Conservation (phyloP, 1,140 invertebrate species). For the Apocrypta bakeri region DNA sequence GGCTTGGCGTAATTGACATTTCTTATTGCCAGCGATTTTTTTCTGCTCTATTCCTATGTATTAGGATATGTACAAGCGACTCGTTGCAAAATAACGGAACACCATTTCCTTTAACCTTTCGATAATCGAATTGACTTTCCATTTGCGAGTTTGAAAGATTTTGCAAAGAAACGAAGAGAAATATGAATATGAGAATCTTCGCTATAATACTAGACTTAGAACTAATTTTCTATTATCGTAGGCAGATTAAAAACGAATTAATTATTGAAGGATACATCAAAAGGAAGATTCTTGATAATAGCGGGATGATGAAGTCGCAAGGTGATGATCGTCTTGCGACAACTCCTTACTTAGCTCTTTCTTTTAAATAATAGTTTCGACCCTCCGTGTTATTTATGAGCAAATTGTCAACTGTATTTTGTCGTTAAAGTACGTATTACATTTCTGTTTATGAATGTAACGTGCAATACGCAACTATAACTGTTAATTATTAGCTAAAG, state of each 20-base stretch:
- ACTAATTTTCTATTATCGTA: conserved; percentile 34
- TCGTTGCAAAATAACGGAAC: conserved; percentile 34
- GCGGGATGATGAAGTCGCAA: neutral
- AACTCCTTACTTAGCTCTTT: too few relatives aligned
- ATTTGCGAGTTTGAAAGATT: too few relatives aligned
- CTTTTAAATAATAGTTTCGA: neutral
- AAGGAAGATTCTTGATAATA: conserved; percentile 25
- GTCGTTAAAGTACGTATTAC: neutral
- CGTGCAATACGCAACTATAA: too few relatives aligned
- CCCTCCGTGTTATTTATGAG: too few relatives aligned
- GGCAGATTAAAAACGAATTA: conserved; percentile 15
- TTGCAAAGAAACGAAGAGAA: neutral
- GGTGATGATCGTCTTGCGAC: neutral
- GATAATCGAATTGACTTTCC: conserved; percentile 3
- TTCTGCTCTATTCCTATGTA: neutral
- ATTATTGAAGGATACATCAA: conserved; percentile 1
- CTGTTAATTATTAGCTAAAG: too few relatives aligned
- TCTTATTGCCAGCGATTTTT: conserved; percentile 27
- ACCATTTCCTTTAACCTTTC: conserved; percentile 3
- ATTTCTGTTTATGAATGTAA: too few relatives aligned
- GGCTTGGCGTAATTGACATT: conserved; percentile 12
- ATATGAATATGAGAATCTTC: neutral
- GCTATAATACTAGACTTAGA: too few relatives aligned
- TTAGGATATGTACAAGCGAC: neutral
- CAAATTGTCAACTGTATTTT: neutral